Conservation (phyloP, 2,797 vertebrate genomes). For the Mus minutoides region DNA sequence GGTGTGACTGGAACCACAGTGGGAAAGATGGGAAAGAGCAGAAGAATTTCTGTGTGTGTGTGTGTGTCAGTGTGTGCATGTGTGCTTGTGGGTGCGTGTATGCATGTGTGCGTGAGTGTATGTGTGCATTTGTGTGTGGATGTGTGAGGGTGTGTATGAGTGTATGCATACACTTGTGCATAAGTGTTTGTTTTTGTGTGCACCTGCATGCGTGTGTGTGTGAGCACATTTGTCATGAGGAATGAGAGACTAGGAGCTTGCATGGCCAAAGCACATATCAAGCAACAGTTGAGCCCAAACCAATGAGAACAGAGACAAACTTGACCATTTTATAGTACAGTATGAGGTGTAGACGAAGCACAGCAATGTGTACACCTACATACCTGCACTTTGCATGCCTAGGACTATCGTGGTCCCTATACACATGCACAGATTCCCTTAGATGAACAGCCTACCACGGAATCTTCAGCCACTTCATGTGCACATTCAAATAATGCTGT, state of each 20-base stretch:
- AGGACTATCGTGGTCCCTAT: neutral
- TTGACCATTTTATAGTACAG: neutral
- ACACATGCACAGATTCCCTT: neutral
- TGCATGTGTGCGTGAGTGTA: too few relatives aligned
- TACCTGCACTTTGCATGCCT: neutral
- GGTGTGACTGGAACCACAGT: neutral
- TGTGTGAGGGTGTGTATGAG: too few relatives aligned
- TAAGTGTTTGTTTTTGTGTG: too few relatives aligned
- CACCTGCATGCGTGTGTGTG: neutral
- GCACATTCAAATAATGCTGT: neutral
- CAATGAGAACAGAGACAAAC: neutral
- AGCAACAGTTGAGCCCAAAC: neutral
- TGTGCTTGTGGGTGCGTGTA: too few relatives aligned
- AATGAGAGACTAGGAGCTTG: neutral
- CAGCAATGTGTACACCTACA: neutral
- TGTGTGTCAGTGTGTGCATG: neutral
- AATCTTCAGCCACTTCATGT: neutral
- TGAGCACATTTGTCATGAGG: neutral
- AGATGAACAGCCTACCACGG: neutral
- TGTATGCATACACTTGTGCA: too few relatives aligned
- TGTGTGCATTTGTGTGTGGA: too few relatives aligned
- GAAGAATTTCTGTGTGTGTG: neutral
- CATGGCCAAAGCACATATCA: neutral
- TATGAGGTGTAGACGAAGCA: neutral
- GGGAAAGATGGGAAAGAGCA: neutral